Conservation (phyloP, 1,140 invertebrate genomes). For the Argopecten irradians region DNA sequence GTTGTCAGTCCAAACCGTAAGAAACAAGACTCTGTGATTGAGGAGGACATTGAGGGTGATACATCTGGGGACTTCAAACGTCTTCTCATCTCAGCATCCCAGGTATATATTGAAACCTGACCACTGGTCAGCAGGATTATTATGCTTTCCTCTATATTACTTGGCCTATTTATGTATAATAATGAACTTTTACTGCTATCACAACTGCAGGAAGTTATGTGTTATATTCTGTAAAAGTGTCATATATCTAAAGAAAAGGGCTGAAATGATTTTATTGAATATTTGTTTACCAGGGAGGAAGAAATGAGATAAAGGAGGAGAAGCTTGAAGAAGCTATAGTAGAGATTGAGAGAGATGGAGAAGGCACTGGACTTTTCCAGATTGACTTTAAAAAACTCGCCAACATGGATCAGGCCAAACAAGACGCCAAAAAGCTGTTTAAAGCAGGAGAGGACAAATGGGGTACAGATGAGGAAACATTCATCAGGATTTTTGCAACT, state of each 20-base stretch:
- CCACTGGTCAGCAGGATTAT: not conserved
- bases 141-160: not conserved
- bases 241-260: not conserved
- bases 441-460: conserved; percentile 77
- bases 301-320: conserved; percentile 58
- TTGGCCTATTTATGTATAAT: not conserved
- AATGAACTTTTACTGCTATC: not conserved
- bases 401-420: conserved; percentile 58
- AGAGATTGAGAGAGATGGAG: conserved; percentile 62
- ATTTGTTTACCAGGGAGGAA: conserved; percentile 57
- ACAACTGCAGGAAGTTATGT: not conserved
- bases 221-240: not conserved
- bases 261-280: conserved; percentile 23
- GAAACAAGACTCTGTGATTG: conserved; percentile 58
- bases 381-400: conserved; percentile 66
- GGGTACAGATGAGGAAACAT: conserved; percentile 79
- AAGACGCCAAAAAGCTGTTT: conserved; percentile 65
- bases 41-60: conserved; percentile 74
- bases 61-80: conserved; percentile 75
- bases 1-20: conserved; percentile 65
- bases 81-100: conserved; percentile 71
- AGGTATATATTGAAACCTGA: conserved; percentile 53
- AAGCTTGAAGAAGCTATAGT: conserved; percentile 62
- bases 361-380: conserved; percentile 68
- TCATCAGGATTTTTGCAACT: conserved; percentile 68